A percentile compares a stretch with the other conserved stretches of the same genome.
Conservation (phyloP, 2,797 vertebrate genomes). For the Myotis pilosus region DNA sequence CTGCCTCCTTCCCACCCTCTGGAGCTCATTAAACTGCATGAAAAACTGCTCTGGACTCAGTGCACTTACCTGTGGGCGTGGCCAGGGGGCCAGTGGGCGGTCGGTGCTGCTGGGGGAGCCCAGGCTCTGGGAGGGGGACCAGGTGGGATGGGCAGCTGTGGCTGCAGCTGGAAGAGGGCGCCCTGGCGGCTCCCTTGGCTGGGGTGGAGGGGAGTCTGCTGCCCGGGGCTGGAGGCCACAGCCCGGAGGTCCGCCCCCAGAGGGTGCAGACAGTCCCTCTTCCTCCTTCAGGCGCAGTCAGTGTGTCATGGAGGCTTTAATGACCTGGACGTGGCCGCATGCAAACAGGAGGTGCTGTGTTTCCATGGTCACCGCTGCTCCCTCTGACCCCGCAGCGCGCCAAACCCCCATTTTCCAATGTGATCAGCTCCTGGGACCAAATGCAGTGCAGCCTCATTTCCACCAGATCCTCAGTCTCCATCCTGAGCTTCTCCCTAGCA, state of each 20-base stretch:
- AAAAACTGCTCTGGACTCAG: background rate
- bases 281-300: background rate
- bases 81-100: background rate
- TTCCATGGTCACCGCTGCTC: background rate
- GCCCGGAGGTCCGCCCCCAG: background rate
- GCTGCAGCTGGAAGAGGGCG: background rate
- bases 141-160: background rate
- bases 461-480: background rate
- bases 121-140: background rate
- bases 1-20: background rate
- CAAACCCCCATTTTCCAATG: background rate
- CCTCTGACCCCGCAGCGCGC: accelerated
- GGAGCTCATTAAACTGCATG: background rate
- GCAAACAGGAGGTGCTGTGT: background rate
- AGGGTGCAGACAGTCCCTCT: accelerated
- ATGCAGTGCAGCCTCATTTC: background rate
- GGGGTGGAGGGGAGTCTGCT: background rate
- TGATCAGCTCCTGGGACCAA: background rate
- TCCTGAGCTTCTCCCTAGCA: background rate
- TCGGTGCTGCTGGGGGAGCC: background rate
- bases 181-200: background rate
- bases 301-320: background rate
- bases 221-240: background rate
- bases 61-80: background rate
- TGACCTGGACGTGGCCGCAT: background rate